Conservation (phyloP, 2,888 invertebrate species). For the Lysandra coridon region DNA sequence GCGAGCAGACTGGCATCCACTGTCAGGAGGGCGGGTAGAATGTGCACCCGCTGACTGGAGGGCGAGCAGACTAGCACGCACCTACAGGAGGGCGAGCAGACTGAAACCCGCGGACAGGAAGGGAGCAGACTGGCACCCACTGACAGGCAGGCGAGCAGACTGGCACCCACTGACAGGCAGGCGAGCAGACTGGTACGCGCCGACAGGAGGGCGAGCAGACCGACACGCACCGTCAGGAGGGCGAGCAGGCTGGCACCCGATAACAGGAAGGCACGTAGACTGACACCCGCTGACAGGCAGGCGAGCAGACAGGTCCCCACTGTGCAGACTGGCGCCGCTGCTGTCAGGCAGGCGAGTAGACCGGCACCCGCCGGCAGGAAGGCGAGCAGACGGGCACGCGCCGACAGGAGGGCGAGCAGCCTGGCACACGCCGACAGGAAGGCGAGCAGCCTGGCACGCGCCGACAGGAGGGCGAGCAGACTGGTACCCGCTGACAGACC, state of each 20-base stretch:
- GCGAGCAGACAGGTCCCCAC: too few relatives aligned
- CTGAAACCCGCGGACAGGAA: neutral
- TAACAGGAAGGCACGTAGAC: neutral
- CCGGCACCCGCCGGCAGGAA: neutral
- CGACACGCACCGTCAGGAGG: neutral
- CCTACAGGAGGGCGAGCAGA: neutral
- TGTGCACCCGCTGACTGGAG: neutral
- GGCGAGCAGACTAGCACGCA: neutral
- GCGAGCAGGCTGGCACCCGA: neutral
- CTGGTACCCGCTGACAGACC: neutral
- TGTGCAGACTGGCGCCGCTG: too few relatives aligned
- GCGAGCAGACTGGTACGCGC: neutral
- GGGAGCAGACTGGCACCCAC: neutral
- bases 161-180: neutral
- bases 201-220: neutral
- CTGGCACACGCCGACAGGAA: neutral
- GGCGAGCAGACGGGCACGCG: neutral
- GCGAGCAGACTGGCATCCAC: neutral
- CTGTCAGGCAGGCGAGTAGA: too few relatives aligned
- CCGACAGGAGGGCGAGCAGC: neutral
- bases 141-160: neutral
- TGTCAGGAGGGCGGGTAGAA: neutral
- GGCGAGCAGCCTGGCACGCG: too few relatives aligned
- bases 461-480: neutral
- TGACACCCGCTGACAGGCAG: neutral